phyloP scores from a whole-genome alignment of 2,888 invertebrate genomes.

The Tenthredo distinguenda region DNA sequence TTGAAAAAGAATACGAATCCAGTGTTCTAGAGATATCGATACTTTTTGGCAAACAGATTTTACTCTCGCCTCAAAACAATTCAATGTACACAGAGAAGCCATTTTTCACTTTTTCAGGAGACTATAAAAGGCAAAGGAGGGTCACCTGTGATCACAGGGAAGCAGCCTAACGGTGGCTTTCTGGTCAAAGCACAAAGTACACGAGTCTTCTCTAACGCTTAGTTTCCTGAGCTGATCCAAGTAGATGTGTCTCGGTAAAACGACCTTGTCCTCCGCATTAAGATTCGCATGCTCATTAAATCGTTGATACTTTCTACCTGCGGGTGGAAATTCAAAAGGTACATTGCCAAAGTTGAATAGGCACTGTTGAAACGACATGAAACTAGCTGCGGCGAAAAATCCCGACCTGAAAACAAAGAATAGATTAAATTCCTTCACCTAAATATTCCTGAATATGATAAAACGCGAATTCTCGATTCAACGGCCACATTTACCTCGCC shows the following conservation, averaged over 20 bases:
- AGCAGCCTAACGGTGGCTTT: constrained; percentile 86
- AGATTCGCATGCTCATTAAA: constrained; percentile 91
- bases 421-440: constrained; percentile 17
- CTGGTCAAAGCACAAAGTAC: constrained; percentile 92
- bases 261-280: constrained; percentile 88
- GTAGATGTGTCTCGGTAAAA: constrained; percentile 91
- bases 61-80: neutral
- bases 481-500: constrained; percentile 82
- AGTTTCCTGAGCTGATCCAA: constrained; percentile 87
- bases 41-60: neutral
- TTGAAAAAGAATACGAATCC: constrained; percentile 14
- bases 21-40: neutral
- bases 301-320: constrained; percentile 82
- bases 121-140: constrained; percentile 54
- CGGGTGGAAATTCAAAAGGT: constrained; percentile 89
- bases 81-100: constrained; percentile 23
- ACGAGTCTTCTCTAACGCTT: constrained; percentile 90
- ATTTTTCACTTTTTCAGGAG: neutral
- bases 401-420: constrained; percentile 83
- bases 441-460: constrained; percentile 36
- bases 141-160: constrained; percentile 92
- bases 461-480: neutral
- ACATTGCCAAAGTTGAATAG: constrained; percentile 94
- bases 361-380: constrained; percentile 98
- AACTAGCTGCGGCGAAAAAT: constrained; percentile 96